Base-by-base conservation (phyloP, 2,888 invertebrate species). In the Sphaerophoria rueppellii region DNA sequence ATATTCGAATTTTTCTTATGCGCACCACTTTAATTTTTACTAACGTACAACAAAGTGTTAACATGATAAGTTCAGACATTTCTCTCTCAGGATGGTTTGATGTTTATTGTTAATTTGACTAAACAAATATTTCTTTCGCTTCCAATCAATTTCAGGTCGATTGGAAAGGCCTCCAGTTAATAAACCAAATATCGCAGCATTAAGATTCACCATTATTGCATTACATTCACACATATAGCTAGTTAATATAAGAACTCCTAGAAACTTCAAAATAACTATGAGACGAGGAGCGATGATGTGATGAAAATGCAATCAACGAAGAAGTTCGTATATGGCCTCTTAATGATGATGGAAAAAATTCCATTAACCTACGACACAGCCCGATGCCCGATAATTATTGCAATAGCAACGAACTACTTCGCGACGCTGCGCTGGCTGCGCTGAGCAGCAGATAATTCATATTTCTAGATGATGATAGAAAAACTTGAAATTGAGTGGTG, bases 321-420 rank as follows among this genome's bases (percentile, higher is more conserved):
- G 58, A 16, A 6, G 16, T 50, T 6, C 4, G 37, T 37, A 32
- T 46, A 61, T 46, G 34, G 46, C 46, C 32, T 46, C 34, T 24
- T 14, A 11, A 63, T 65, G 46, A 54, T 77, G 57, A 73, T 60
- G 54, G 54, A 63, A 67, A 78, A 65, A 72, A 73, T 35, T 79
- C 73, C 73, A 79, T 79, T 79, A 79, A 79, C 79, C 79, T 73
- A 73, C 73, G 60, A 67, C 73, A 73, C 24, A 24, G 24, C 24
- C 24, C 24, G 24, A 24, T n/a, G 67, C 79, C 73, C 73, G 60
- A 73, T 73, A 60, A 73, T 48, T 48, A 54, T 69, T 67, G 52
- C 24, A 14, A 35, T 73, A 60, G 55, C 16, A 12, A 37, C 52
- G n/a, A 14, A 24, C 24, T 24, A 24, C 24, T 24, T 24, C 24